Percentiles rank a stretch among this genome's conserved stretches.
Evolutionary conservation across 2,113 vertebrate species (phyloP).

Genomic region (Talpa occidentalis): DNA sequence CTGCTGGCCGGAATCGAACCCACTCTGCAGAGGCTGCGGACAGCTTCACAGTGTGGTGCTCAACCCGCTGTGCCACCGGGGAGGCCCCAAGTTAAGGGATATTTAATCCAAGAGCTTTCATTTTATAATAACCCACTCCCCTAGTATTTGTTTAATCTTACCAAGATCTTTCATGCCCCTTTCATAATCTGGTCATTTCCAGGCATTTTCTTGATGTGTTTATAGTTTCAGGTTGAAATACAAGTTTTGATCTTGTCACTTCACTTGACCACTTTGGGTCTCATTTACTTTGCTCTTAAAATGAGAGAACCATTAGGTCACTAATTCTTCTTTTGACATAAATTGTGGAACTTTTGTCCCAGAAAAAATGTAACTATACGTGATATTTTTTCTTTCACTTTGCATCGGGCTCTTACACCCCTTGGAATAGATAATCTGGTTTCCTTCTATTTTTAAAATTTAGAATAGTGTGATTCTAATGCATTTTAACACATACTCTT

Average conservation of each 20-base stretch:
- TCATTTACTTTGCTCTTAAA: neutral
- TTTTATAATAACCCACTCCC: conserved; percentile 4
- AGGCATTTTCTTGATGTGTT: neutral
- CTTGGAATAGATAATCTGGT: neutral
- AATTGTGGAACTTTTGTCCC: neutral
- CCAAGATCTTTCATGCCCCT: neutral
- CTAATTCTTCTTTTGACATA: neutral
- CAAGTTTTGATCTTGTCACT: neutral
- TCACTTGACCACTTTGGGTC: neutral
- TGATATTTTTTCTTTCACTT: conserved; percentile 40
- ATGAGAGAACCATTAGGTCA: neutral
- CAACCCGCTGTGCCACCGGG: too few relatives aligned
- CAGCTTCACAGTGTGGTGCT: too few relatives aligned
- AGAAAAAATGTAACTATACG: conserved; percentile 1
- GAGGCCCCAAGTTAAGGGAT: too few relatives aligned
- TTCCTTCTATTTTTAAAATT: conserved; percentile 50
- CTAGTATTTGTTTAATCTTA: neutral
- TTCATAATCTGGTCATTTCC: neutral
- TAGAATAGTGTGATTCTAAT: conserved; percentile 44
- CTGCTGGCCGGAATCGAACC: too few relatives aligned
- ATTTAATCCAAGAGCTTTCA: conserved; percentile 20
- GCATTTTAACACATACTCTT: conserved; percentile 55
- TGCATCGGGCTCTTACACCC: neutral
- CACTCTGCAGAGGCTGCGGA: too few relatives aligned
- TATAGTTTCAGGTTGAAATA: neutral